A percentile compares a stretch with the other conserved stretches of the same genome.
phyloP scores from a whole-genome alignment of 64 coral and sea anemone genomes.

The Montipora foliosa region DNA sequence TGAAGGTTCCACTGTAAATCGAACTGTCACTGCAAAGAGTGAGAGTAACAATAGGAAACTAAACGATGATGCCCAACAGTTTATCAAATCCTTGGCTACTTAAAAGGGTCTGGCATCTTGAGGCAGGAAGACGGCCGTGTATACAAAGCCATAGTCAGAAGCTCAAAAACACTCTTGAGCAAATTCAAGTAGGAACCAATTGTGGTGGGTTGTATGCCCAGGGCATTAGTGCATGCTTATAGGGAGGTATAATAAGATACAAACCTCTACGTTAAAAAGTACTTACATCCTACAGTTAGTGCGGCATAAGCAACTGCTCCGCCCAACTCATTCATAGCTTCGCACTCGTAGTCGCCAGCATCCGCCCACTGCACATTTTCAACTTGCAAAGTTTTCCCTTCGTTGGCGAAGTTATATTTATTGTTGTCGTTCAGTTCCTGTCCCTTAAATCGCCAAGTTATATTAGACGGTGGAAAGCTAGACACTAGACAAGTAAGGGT shows the following conservation, averaged over 20 bases:
- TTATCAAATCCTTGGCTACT: too few species aligned
- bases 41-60: neutral
- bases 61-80: too few species aligned
- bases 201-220: too few species aligned
- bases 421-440: neutral
- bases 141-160: too few species aligned
- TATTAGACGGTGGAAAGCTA: conserved; percentile 80
- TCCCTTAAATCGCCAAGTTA: conserved; percentile 76
- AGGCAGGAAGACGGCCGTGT: too few species aligned
- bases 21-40: neutral
- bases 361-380: neutral
- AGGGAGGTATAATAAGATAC: too few species aligned
- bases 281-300: conserved; percentile 64
- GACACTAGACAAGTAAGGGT: conserved; percentile 53
- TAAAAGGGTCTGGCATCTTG: too few species aligned
- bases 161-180: too few species aligned
- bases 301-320: conserved; percentile 20
- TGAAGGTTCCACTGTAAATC: neutral
- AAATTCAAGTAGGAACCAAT: neutral
- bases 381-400: conserved; percentile 32
- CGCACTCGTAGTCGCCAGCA: conserved; percentile 57
- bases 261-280: neutral
- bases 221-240: too few species aligned
- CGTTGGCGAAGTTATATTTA: neutral
- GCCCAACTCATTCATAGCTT: conserved; percentile 42